Conservation (phyloP, 1,140 invertebrate genomes). For the Oryctes rhinoceros region DNA sequence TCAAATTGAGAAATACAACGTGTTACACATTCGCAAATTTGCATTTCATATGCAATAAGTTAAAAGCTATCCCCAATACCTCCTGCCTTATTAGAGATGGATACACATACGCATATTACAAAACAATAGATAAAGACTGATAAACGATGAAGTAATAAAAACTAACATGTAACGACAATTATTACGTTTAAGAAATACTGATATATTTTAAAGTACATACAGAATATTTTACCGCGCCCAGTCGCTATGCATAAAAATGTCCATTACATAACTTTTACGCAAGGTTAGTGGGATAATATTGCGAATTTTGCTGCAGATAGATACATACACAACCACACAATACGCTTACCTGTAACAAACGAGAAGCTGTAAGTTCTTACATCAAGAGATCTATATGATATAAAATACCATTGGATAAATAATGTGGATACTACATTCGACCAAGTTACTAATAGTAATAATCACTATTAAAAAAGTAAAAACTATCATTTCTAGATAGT, state of each 20-base stretch:
- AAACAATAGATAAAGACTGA: conserved; percentile 18
- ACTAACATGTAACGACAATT: conserved; percentile 13
- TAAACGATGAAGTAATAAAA: conserved; percentile 8
- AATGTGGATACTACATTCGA: too few species aligned
- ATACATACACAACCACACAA: background rate
- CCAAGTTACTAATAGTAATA: too few species aligned
- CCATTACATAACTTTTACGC: conserved; percentile 24
- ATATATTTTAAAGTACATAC: conserved; percentile 20
- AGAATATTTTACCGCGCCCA: conserved; percentile 32
- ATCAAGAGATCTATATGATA: too few species aligned
- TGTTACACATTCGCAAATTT: conserved; percentile 26
- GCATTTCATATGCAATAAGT: background rate
- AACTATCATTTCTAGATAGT: too few species aligned
- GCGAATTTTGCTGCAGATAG: background rate
- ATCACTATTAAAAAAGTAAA: too few species aligned
- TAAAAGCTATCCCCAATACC: background rate
- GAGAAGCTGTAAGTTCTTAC: background rate
- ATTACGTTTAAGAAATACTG: conserved; percentile 8
- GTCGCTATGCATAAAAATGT: conserved; percentile 19
- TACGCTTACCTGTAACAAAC: background rate
- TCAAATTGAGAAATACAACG: background rate
- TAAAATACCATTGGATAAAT: too few species aligned
- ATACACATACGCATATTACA: background rate
- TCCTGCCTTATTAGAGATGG: background rate
- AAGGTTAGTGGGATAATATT: conserved; percentile 23